These are phyloP conservation scores for Caenorhabditis sulstoni DNA, from an alignment of 2,888 invertebrate genomes.

Conservation along the genomic window DNA sequence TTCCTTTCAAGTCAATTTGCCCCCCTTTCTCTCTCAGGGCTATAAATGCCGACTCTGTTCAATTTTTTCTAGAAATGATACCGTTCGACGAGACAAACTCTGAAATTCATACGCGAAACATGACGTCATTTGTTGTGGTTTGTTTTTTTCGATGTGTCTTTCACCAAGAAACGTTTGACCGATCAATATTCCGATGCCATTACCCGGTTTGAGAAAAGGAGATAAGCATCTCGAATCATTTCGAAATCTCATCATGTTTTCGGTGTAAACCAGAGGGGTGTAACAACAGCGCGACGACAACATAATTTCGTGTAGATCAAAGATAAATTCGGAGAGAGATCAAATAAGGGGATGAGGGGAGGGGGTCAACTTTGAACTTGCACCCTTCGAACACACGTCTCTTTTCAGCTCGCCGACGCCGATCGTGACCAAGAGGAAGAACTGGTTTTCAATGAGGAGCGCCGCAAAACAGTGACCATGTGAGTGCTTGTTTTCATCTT, in stretches of 20 bases:
- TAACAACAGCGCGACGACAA: no score
- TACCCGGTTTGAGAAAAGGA: neutral
- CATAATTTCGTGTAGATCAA: constrained; percentile 18
- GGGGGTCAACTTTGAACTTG: neutral
- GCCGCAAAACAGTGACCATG: constrained; percentile 69
- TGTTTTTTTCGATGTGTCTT: constrained; percentile 31
- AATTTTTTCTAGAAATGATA: constrained; percentile 36
- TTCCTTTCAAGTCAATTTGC: neutral
- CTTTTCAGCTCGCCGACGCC: constrained; percentile 65
- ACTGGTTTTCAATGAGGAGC: constrained; percentile 69
- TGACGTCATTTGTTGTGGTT: constrained; percentile 58
- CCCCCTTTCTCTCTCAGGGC: neutral
- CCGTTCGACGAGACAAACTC: constrained; percentile 37
- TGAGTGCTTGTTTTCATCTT: constrained; percentile 51
- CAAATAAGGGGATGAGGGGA: constrained; percentile 11
- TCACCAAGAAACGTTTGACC: neutral
- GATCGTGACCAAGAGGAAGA: constrained; percentile 71
- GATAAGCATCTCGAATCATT: neutral
- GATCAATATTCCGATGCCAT: neutral
- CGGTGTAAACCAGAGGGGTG: neutral
- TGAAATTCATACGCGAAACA: constrained; percentile 54
- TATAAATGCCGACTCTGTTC: no score
- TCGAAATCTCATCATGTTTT: neutral
- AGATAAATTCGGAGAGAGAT: constrained; percentile 17
- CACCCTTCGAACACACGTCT: neutral